A percentile compares a stretch with the other conserved stretches of the same genome.
These are phyloP conservation scores for Aphidius ervi DNA, from an alignment of 1,140 invertebrate species.

Conservation along the genomic window DNA sequence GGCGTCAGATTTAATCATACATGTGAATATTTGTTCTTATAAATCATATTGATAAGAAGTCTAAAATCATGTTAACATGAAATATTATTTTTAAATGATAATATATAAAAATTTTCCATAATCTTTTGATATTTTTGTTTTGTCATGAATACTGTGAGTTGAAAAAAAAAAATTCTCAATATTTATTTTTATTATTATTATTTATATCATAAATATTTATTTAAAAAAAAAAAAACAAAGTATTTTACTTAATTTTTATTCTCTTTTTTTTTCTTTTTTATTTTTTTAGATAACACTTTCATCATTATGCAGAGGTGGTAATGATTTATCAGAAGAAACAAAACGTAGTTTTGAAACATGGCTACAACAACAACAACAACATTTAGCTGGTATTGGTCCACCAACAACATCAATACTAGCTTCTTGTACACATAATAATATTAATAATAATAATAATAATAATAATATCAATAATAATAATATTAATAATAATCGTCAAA, in stretches of 20 bases:
- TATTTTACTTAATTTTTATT: background rate
- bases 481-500: conserved; percentile 37
- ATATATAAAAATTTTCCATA: conserved; percentile 39
- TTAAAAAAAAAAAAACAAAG: background rate
- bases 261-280: conserved; percentile 2
- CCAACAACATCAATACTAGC: conserved; percentile 13
- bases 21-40: conserved; percentile 47
- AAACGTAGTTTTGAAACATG: conserved; percentile 70
- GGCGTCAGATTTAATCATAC: conserved; percentile 44
- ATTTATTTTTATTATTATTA: background rate
- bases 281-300: conserved; percentile 65
- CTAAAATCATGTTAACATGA: conserved; percentile 23
- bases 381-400: conserved; percentile 53
- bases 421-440: conserved; percentile 26
- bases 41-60: conserved; percentile 50
- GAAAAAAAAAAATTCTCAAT: background rate
- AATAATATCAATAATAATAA: conserved; percentile 37
- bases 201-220: background rate
- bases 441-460: conserved; percentile 47
- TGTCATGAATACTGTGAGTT: background rate
- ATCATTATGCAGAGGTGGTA: conserved; percentile 69
- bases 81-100: conserved; percentile 23
- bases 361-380: conserved; percentile 57
- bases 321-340: conserved; percentile 70
- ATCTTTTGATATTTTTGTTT: conserved; percentile 17